Conservation (phyloP, 1,140 invertebrate genomes). For the Bicyclus anynana region DNA sequence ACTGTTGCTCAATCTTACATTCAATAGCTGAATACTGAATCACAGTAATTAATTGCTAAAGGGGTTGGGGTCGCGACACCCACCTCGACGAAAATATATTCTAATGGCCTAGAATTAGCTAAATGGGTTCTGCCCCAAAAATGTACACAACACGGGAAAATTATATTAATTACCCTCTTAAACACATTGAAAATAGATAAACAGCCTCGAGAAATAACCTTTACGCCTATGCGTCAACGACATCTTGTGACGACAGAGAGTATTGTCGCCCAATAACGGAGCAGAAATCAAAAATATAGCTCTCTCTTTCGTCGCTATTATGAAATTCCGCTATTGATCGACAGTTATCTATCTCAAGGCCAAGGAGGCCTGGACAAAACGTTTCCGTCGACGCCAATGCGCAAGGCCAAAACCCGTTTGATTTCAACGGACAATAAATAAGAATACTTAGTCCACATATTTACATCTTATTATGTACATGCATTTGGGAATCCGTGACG, state of each 20-base stretch:
- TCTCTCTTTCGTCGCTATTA: too few relatives aligned
- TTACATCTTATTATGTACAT: conserved; percentile 72
- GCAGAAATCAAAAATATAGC: too few relatives aligned
- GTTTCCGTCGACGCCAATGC: too few relatives aligned
- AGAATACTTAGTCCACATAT: conserved; percentile 65
- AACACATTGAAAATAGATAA: too few relatives aligned
- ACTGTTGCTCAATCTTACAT: conserved; percentile 62
- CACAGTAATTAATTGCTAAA: conserved; percentile 53
- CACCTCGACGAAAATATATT: conserved; percentile 15
- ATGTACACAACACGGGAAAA: not conserved
- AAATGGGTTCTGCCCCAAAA: not conserved
- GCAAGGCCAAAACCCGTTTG: not conserved
- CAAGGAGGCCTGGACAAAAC: too few relatives aligned
- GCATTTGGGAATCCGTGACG: conserved; percentile 2
- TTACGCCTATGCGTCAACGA: too few relatives aligned
- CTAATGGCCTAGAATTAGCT: not conserved
- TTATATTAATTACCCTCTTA: not conserved
- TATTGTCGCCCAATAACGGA: too few relatives aligned
- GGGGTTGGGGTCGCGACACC: conserved; percentile 6
- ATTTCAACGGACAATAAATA: conserved; percentile 40
- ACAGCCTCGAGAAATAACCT: too few relatives aligned
- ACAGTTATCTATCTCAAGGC: too few relatives aligned
- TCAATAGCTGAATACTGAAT: conserved; percentile 56
- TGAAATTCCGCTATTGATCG: too few relatives aligned
- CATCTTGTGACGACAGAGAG: too few relatives aligned